A percentile compares a stretch with the other conserved stretches of the same genome.
phyloP scores from a whole-genome alignment of 1,140 invertebrate species.

The Episyrphus balteatus region DNA sequence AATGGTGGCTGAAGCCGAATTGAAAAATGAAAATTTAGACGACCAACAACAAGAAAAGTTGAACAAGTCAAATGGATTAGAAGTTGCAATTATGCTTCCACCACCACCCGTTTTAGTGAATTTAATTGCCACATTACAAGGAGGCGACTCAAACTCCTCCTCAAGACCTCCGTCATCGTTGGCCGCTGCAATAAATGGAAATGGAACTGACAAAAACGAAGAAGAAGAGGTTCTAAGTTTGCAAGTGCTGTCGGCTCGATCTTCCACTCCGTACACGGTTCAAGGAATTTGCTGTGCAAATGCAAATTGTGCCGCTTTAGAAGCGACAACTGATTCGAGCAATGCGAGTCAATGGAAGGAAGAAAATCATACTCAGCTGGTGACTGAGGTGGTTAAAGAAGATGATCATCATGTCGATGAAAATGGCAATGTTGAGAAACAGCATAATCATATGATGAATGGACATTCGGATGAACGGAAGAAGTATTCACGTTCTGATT shows the following conservation, averaged over 20 bases:
- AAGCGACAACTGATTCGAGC: background rate
- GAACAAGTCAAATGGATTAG: no score
- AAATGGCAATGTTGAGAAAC: no score
- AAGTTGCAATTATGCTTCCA: no score
- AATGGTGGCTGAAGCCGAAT: no score
- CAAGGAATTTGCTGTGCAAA: constrained; percentile 23
- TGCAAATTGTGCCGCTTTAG: constrained; percentile 25
- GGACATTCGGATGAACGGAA: no score
- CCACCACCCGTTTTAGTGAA: background rate
- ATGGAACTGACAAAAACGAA: constrained; percentile 1
- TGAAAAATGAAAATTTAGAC: no score
- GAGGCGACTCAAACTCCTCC: background rate
- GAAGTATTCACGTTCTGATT: constrained; percentile 17
- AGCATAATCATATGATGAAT: no score
- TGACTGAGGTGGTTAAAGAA: no score
- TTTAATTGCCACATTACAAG: background rate
- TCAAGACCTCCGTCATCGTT: background rate
- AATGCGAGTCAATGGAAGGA: no score
- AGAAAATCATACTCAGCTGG: no score
- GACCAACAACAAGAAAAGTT: no score
- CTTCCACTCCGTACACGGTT: constrained; percentile 27
- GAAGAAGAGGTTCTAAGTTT: constrained; percentile 21
- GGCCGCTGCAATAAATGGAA: background rate
- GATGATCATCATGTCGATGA: no score
- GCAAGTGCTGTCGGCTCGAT: constrained; percentile 25